A percentile compares a stretch with the other conserved stretches of the same genome.
These are phyloP conservation scores for Prinia subflava DNA, from an alignment of 2,113 vertebrate genomes.

Conservation along the genomic window DNA sequence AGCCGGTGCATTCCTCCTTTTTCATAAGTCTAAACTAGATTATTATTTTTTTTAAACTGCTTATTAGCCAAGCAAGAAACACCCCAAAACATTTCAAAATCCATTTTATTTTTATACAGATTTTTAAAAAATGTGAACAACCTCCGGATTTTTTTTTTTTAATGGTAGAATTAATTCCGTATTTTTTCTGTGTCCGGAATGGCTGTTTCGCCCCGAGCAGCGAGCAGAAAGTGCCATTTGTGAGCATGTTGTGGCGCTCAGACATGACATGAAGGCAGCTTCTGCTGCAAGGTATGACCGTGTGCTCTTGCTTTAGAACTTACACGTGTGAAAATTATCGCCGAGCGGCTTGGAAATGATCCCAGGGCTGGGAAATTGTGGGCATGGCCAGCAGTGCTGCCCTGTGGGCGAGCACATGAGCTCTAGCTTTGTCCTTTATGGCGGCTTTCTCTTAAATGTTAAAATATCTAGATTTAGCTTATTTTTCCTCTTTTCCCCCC, in stretches of 20 bases:
- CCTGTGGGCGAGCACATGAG: background rate
- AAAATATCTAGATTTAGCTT: background rate
- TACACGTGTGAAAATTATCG: background rate
- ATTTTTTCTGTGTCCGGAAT: accelerated
- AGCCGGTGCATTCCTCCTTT: background rate
- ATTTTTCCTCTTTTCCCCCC: accelerated
- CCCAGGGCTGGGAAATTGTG: background rate
- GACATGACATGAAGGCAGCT: background rate
- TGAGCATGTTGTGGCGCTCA: background rate
- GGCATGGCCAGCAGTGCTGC: background rate
- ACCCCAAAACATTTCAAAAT: background rate
- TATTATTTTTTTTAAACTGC: background rate
- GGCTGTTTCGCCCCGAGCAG: accelerated
- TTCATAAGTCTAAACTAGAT: background rate
- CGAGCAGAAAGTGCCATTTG: background rate
- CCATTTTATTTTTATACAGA: background rate
- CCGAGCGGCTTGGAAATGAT: background rate
- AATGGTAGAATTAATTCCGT: background rate
- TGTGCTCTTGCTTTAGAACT: background rate
- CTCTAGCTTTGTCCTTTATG: background rate
- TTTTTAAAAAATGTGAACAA: background rate
- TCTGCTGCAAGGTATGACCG: background rate
- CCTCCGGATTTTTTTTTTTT: background rate
- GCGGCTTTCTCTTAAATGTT: background rate
- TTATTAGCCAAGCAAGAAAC: background rate